Evolutionary conservation across 2,888 invertebrate species (phyloP).

Genomic region (Ischnura elegans): DNA sequence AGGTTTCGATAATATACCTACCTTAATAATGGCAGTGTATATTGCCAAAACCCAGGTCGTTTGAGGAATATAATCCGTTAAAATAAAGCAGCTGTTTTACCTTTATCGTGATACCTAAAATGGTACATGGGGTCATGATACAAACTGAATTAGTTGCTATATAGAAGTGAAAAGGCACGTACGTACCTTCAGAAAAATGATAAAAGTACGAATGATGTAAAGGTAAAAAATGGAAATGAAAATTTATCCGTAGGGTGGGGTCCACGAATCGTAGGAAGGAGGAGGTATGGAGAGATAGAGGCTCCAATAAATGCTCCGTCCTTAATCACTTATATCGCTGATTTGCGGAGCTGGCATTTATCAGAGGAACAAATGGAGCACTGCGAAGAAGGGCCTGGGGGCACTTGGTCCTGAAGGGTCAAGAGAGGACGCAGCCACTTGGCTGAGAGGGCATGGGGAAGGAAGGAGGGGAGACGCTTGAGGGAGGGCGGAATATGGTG

Average conservation of each 20-base stretch:
- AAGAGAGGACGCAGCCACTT: conserved; percentile 42
- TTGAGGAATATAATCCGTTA: too few relatives aligned
- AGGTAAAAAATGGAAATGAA: neutral
- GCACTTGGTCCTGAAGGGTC: neutral
- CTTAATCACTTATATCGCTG: conserved; percentile 63
- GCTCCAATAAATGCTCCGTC: conserved; percentile 49
- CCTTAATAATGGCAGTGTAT: too few relatives aligned
- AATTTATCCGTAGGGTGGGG: too few relatives aligned
- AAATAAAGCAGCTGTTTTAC: too few relatives aligned
- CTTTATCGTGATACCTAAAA: too few relatives aligned
- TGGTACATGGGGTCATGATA: too few relatives aligned
- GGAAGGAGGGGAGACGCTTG: neutral
- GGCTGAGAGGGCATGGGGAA: neutral
- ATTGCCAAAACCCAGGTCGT: too few relatives aligned
- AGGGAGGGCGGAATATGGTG: neutral
- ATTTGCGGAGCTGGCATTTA: conserved; percentile 62
- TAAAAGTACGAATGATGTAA: neutral
- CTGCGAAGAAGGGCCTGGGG: neutral
- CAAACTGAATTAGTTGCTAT: too few relatives aligned
- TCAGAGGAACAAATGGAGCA: conserved; percentile 54
- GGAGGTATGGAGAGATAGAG: neutral
- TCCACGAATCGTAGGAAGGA: neutral
- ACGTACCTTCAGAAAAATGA: too few relatives aligned
- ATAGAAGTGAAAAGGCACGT: too few relatives aligned
- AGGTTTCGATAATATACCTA: too few relatives aligned